A percentile compares a stretch with the other conserved stretches of the same genome.
Evolutionary conservation across 2,797 vertebrate species (phyloP).

Genomic region (Myripristis jacobus): DNA sequence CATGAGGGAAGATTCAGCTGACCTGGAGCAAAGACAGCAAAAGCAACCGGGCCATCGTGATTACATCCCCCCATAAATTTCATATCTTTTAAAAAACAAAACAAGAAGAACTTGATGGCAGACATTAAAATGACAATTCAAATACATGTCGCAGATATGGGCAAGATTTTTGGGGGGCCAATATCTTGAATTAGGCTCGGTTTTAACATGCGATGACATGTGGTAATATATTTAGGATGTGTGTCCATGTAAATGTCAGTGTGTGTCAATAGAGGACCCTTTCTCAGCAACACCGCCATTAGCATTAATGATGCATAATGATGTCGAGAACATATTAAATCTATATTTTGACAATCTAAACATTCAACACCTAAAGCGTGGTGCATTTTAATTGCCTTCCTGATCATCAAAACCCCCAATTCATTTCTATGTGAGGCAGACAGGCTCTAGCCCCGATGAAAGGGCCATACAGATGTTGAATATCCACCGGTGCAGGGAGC

Average conservation of each 20-base stretch:
- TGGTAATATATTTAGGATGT: constrained; percentile 33
- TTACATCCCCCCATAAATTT: background rate
- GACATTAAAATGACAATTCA: background rate
- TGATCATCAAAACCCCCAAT: constrained; percentile 74
- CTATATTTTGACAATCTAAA: constrained; percentile 61
- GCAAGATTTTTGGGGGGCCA: too few relatives aligned
- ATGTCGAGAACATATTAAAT: constrained; percentile 54
- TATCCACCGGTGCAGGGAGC: constrained; percentile 67
- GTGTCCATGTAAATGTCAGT: constrained; percentile 27
- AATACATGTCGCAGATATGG: background rate
- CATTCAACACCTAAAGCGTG: constrained; percentile 64
- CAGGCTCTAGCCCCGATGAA: constrained; percentile 70
- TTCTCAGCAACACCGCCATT: constrained; percentile 33
- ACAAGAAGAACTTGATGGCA: background rate
- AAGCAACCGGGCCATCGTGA: constrained; percentile 5
- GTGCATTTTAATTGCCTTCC: constrained; percentile 64
- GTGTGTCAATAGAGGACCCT: constrained; percentile 24
- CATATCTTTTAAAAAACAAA: background rate
- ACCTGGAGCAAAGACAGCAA: constrained; percentile 10
- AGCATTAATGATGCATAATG: constrained; percentile 61
- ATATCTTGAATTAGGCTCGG: background rate
- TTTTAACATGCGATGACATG: constrained; percentile 18
- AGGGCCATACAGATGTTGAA: constrained; percentile 75
- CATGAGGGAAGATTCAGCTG: background rate
- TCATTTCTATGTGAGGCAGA: constrained; percentile 54